phyloP scores from a whole-genome alignment of 2,113 vertebrate genomes.

The Petrocephalus microphthalmus region DNA sequence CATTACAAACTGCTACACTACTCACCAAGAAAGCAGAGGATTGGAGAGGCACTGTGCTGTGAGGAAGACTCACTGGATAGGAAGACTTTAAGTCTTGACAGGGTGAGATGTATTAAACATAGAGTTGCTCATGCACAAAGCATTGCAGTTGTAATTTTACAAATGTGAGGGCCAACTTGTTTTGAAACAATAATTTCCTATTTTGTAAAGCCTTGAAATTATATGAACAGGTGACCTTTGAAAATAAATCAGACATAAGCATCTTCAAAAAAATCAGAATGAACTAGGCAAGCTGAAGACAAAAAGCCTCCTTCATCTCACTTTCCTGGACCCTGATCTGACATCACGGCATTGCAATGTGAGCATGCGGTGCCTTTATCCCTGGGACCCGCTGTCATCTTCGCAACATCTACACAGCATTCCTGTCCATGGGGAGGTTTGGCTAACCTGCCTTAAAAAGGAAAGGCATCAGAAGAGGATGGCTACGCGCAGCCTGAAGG shows the following conservation, averaged over 20 bases:
- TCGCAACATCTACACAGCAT: slow-evolving; percentile 30
- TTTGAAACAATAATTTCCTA: neutral
- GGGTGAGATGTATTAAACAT: neutral
- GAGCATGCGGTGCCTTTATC: slow-evolving; percentile 18
- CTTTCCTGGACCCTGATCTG: slow-evolving; percentile 14
- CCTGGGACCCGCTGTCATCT: slow-evolving; percentile 20
- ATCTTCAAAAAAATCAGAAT: neutral
- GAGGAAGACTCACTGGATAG: neutral
- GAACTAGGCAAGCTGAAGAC: neutral
- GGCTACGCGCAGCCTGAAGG: slow-evolving; percentile 2
- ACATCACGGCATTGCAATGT: slow-evolving; percentile 40
- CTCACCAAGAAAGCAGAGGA: neutral
- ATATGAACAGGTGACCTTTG: neutral
- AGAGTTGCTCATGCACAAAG: neutral
- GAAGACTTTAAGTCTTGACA: neutral
- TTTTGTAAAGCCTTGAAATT: neutral
- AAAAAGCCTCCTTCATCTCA: neutral
- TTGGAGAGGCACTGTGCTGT: neutral
- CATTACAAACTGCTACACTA: neutral
- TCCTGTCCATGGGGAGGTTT: slow-evolving; percentile 1
- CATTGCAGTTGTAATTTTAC: neutral
- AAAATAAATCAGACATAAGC: neutral
- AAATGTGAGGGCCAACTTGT: neutral
- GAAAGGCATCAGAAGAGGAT: slow-evolving; percentile 64
- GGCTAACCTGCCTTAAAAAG: slow-evolving; percentile 69